Conservation (phyloP, 2,888 invertebrate species). For the Eudasyphora cyanicolor region DNA sequence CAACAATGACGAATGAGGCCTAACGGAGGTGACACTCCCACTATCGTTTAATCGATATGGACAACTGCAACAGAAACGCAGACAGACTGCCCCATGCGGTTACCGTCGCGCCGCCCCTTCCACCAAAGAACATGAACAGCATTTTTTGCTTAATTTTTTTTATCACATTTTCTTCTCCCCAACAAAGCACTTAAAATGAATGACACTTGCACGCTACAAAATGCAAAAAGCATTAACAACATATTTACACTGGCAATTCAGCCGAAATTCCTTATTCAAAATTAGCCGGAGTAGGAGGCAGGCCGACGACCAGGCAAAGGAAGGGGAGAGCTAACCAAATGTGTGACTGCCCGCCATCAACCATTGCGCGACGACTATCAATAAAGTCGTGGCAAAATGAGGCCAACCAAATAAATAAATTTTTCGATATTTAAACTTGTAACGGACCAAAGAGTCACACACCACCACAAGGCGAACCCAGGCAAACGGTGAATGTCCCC, state of each 20-base stretch:
- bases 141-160: conserved; percentile 19
- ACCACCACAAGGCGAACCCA: background rate
- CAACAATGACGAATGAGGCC: conserved; percentile 34
- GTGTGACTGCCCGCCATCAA: conserved; percentile 25
- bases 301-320: background rate
- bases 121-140: conserved; percentile 52
- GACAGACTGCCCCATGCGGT: conserved; percentile 30
- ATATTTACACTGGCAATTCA: background rate
- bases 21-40: conserved; percentile 61
- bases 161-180: conserved; percentile 2
- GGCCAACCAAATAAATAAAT: conserved; percentile 56
- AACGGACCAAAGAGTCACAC: conserved; percentile 14
- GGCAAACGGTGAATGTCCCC: background rate
- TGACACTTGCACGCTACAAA: conserved; percentile 59
- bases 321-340: background rate
- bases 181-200: conserved; percentile 29
- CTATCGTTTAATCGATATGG: conserved; percentile 2
- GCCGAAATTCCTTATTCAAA: conserved; percentile 26
- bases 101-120: too few relatives aligned
- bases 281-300: background rate
- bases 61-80: conserved; percentile 28
- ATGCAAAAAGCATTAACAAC: conserved; percentile 48
- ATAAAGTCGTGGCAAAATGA: conserved; percentile 63
- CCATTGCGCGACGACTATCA: conserved; percentile 55
- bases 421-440: conserved; percentile 28